phyloP scores from a whole-genome alignment of 2,113 vertebrate species.

The Cygnus atratus region DNA sequence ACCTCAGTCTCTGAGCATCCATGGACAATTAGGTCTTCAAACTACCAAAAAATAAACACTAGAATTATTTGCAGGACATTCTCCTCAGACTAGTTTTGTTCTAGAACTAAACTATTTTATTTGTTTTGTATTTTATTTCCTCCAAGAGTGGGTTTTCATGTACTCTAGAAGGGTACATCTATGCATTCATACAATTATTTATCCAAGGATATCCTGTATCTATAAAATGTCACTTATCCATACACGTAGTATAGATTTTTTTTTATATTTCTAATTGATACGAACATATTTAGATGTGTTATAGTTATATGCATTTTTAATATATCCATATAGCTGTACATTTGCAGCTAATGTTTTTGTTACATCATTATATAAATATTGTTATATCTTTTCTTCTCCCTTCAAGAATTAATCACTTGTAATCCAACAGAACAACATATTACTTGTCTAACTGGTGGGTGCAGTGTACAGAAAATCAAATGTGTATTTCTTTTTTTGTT shows the following conservation, averaged over 20 bases:
- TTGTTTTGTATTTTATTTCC: background rate
- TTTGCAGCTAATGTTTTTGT: background rate
- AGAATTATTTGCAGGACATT: background rate
- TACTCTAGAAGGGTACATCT: background rate
- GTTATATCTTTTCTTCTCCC: background rate
- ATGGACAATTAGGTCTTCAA: background rate
- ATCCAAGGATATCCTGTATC: fast-evolving
- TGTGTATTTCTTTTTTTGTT: too few relatives aligned
- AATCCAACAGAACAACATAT: background rate
- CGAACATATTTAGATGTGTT: background rate
- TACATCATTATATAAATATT: too few relatives aligned
- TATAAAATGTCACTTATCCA: background rate
- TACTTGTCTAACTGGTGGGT: background rate
- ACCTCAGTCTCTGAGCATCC: background rate
- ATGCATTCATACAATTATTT: background rate
- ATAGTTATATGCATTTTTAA: too few relatives aligned
- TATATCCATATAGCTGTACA: background rate
- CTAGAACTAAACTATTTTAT: background rate
- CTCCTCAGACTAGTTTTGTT: background rate
- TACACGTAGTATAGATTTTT: fast-evolving
- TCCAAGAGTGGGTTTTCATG: background rate
- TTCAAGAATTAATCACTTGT: background rate
- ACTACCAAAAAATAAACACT: background rate
- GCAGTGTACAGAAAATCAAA: background rate
- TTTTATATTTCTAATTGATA: background rate